phyloP scores from a whole-genome alignment of 2,888 invertebrate species.

The Pseudolycoriella hygida region DNA sequence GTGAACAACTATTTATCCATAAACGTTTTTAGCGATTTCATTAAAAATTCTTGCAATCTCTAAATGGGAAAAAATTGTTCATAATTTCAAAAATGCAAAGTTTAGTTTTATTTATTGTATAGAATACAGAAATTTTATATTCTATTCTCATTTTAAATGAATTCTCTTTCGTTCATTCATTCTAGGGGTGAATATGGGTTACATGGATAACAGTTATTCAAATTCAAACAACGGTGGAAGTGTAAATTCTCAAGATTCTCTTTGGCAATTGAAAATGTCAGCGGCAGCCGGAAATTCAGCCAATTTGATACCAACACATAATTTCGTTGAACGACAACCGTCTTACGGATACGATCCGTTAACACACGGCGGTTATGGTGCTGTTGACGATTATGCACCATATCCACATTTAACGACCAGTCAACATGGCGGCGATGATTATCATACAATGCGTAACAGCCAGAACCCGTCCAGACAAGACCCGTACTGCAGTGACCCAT shows the following conservation, averaged over 20 bases:
- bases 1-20: too few species aligned
- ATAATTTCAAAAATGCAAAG: too few species aligned
- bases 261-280: conserved; percentile 88
- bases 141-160: background rate
- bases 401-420: conserved; percentile 60
- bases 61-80: too few species aligned
- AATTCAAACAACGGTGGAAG: conserved; percentile 91
- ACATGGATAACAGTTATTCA: conserved; percentile 81
- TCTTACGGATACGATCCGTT: conserved; percentile 62
- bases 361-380: conserved; percentile 66
- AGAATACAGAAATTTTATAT: too few species aligned
- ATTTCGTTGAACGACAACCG: conserved; percentile 46
- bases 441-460: conserved; percentile 49
- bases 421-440: conserved; percentile 45
- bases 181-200: conserved; percentile 73
- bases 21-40: too few species aligned
- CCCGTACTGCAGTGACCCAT: conserved; percentile 65
- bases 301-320: conserved; percentile 37
- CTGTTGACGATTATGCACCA: conserved; percentile 68
- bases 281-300: conserved; percentile 51
- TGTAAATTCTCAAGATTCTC: conserved; percentile 83
- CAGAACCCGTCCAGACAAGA: conserved; percentile 75
- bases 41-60: too few species aligned
- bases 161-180: conserved; percentile 9
- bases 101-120: too few species aligned